Percentiles rank a stretch among this genome's conserved stretches.
Conservation (phyloP, 2,113 vertebrate genomes). For the Scartelaos histophorus region DNA sequence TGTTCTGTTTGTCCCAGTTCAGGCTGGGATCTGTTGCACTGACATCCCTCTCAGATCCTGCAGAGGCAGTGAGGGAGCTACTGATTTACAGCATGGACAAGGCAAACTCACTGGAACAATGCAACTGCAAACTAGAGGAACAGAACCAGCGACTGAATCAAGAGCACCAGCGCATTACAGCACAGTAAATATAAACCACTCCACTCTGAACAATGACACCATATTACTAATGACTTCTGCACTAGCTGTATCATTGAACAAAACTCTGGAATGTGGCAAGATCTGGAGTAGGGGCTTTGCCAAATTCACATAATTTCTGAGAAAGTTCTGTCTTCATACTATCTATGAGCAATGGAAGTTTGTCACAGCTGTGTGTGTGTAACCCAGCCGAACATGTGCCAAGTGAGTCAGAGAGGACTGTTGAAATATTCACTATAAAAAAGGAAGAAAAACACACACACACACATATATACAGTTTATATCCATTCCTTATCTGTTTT, state of each 20-base stretch:
- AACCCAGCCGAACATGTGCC: background rate
- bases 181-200: slow-evolving; percentile 77
- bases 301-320: background rate
- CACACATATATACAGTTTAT: background rate
- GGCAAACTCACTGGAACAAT: slow-evolving; percentile 65
- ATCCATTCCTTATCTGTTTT: background rate
- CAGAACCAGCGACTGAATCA: slow-evolving; percentile 84
- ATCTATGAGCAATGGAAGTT: slow-evolving; percentile 2
- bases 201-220: background rate
- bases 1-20: slow-evolving; percentile 76
- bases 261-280: slow-evolving; percentile 6
- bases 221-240: background rate
- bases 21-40: slow-evolving; percentile 83
- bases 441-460: too few relatives aligned
- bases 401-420: background rate
- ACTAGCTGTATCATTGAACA: background rate
- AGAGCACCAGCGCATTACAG: slow-evolving; percentile 75
- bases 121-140: slow-evolving; percentile 78
- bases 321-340: background rate
- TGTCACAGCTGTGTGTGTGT: background rate
- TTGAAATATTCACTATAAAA: slow-evolving; percentile 2
- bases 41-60: slow-evolving; percentile 66
- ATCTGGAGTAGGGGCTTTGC: slow-evolving; percentile 15
- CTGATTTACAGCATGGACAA: slow-evolving; percentile 81
- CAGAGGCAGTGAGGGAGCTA: slow-evolving; percentile 78